Percentiles rank a stretch among this genome's conserved stretches.
These are phyloP conservation scores for Pteria penguin DNA, from an alignment of 2,888 invertebrate genomes.

Conservation along the genomic window DNA sequence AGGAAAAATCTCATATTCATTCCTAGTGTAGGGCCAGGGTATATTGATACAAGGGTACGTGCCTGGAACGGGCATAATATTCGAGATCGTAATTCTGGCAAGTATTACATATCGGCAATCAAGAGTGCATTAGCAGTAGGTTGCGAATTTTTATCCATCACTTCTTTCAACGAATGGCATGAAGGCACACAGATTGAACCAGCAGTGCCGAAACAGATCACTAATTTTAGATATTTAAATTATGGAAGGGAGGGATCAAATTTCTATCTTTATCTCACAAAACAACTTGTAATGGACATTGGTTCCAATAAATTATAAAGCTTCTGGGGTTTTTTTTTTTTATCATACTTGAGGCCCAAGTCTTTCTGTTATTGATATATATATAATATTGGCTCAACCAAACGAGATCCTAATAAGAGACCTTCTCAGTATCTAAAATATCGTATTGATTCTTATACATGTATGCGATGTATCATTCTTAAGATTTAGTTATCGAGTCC, in stretches of 20 bases:
- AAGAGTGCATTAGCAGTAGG: constrained; percentile 83
- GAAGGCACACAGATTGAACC: constrained; percentile 89
- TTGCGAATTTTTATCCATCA: constrained; percentile 84
- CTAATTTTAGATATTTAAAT: constrained; percentile 81
- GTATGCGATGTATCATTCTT: too few species aligned
- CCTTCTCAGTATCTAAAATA: too few species aligned
- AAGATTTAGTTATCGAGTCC: too few species aligned
- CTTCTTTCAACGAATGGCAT: constrained; percentile 88
- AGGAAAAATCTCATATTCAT: constrained; percentile 81
- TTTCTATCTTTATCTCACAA: constrained; percentile 85
- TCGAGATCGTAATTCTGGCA: constrained; percentile 82
- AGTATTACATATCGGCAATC: constrained; percentile 85
- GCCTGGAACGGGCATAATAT: constrained; percentile 84
- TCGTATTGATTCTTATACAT: too few species aligned
- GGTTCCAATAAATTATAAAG: background rate
- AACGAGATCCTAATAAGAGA: too few species aligned
- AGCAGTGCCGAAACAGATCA: constrained; percentile 80
- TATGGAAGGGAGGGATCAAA: constrained; percentile 84
- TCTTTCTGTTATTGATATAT: too few species aligned
- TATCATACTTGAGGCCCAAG: too few species aligned
- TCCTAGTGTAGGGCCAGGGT: constrained; percentile 87
- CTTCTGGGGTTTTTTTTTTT: too few species aligned
- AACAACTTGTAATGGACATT: constrained; percentile 39
- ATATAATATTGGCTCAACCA: too few species aligned
- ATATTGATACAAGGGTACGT: constrained; percentile 84